Percentiles rank a stretch among this genome's conserved stretches.
phyloP scores from a whole-genome alignment of 2,797 vertebrate species.

The Carapus acus region DNA sequence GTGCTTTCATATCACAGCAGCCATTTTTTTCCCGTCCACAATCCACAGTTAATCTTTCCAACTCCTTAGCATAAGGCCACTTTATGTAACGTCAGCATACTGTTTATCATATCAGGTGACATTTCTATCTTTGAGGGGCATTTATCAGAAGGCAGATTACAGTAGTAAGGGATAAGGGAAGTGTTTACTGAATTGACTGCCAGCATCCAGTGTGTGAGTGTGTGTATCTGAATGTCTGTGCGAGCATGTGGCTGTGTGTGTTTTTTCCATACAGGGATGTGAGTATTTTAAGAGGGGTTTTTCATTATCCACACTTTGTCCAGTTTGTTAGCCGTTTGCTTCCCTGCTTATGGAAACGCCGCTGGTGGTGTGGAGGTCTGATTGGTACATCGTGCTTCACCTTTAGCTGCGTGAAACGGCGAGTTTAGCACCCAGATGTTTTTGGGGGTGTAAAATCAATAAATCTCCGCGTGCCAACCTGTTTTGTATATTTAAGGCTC shows the following conservation, averaged over 20 bases:
- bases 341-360: conserved; percentile 18
- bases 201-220: conserved; percentile 59
- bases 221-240: conserved; percentile 52
- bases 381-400: conserved; percentile 31
- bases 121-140: conserved; percentile 74
- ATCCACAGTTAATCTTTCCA: conserved; percentile 64
- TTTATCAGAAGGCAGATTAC: conserved; percentile 76
- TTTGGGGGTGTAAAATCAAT: conserved; percentile 59
- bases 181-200: conserved; percentile 76
- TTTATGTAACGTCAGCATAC: conserved; percentile 68
- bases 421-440: conserved; percentile 60
- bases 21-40: conserved; percentile 53
- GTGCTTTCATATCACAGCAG: conserved; percentile 32
- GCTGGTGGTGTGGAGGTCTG: conserved; percentile 23
- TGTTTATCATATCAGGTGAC: conserved; percentile 76
- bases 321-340: conserved; percentile 31
- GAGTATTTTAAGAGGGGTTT: conserved; percentile 19
- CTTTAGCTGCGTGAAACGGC: conserved; percentile 51
- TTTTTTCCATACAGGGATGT: conserved; percentile 46
- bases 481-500: conserved; percentile 63
- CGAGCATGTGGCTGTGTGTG: conserved; percentile 38
- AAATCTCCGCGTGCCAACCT: conserved; percentile 56
- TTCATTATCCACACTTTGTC: conserved; percentile 24
- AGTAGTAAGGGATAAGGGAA: conserved; percentile 70
- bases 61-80: conserved; percentile 68